These are phyloP conservation scores for Pelagia noctiluca DNA, from an alignment of 30 jellyfish, hydroid and myxozoan species.

Conservation along the genomic window DNA sequence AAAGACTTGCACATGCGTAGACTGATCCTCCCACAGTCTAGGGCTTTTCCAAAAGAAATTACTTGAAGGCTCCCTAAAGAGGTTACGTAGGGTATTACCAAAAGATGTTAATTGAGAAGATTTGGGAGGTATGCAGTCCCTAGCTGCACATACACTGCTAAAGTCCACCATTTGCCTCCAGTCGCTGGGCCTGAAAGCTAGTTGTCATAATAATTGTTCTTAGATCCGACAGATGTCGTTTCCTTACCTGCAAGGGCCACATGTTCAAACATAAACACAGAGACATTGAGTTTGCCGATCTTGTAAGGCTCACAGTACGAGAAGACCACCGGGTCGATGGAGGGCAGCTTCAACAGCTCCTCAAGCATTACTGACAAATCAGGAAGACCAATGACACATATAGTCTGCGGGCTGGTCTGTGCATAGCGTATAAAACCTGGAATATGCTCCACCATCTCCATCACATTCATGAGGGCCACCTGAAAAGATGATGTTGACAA, in stretches of 20 bases:
- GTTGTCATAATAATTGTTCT: too few relatives aligned
- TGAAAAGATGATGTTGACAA: too few relatives aligned
- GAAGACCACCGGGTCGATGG: constrained; percentile 76
- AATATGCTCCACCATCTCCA: constrained; percentile 73
- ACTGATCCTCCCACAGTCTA: background rate
- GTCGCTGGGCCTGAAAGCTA: too few relatives aligned
- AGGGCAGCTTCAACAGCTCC: constrained; percentile 64
- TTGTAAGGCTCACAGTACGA: constrained; percentile 88
- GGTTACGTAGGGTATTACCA: too few relatives aligned
- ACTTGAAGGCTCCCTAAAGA: too few relatives aligned
- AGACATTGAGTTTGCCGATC: constrained; percentile 71
- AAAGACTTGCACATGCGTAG: background rate
- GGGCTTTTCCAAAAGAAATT: too few relatives aligned
- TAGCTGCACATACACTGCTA: too few relatives aligned
- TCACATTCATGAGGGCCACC: too few relatives aligned
- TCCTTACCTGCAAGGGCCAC: constrained; percentile 80
- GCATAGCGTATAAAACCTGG: constrained; percentile 77
- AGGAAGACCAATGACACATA: constrained; percentile 80
- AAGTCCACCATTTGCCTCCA: too few relatives aligned
- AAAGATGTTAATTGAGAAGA: background rate
- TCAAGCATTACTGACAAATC: constrained; percentile 69
- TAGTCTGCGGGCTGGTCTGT: constrained; percentile 77
- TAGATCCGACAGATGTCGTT: too few relatives aligned
- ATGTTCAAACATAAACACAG: constrained; percentile 80
- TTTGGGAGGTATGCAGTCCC: too few relatives aligned